Base-by-base conservation (phyloP, 2,113 vertebrate genomes). In the Coptodon rendalli region DNA sequence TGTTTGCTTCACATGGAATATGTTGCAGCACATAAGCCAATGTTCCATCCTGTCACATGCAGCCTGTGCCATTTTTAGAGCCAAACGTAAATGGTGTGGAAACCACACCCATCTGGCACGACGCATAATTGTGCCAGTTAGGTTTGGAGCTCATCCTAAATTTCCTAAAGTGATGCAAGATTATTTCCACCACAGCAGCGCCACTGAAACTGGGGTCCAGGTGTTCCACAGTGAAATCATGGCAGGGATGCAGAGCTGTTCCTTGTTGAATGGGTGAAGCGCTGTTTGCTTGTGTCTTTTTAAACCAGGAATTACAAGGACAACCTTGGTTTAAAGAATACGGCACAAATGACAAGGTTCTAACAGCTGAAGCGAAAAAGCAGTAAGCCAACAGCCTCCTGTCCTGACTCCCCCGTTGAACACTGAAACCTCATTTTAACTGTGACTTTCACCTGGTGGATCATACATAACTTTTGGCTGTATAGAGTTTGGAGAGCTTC, bases 171-270 rank as follows among this genome's bases (percentile, higher is more conserved):
- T 73, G 87, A 89, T 54, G 31, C 29, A 52, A 71, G 52, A 87
- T 83, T 79, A 83, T 85, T 76, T 83, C 57, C 54, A 80, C 12
- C 80, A 38, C 45, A 14, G 53, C 71, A n/a, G 80, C 3, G 6
- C 59, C 53, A 48, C 73, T 36, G 59, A 56, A 83, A 89, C 91
- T 59, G 78, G 83, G 83, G 57, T 48, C 76, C 85, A 89, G 83
- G 85, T 92, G 86, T 88, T 91, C 8, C 43, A 61, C 53, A 80
- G 81, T 80, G 38, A 61, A 81, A 82, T 66, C 27, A 19, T 89
- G 34, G 80, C 61, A 71, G 59, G 14, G 81, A 86, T 73, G 38
- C 24, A 45, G 83, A 79, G 36, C 61, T 57, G 45, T 48, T 50
- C 3, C 63, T 38, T 34, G 61, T 31, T 83, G 19, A 80, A 81